Percentiles rank a stretch among this genome's conserved stretches.
These are phyloP conservation scores for Trachelus stipa DNA, from an alignment of 2,888 invertebrate species.

Conservation along the genomic window DNA sequence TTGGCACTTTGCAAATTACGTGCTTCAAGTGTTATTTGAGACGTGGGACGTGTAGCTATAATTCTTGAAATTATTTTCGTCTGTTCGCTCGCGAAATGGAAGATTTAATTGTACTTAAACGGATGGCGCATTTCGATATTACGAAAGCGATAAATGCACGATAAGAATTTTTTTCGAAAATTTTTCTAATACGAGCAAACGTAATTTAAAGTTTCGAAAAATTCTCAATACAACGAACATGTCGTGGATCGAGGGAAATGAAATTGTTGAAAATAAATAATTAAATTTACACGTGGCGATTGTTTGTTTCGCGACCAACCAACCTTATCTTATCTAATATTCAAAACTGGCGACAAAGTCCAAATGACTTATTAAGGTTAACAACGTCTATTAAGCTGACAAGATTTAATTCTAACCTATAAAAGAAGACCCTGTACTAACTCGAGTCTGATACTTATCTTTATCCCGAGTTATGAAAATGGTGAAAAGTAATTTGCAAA, in stretches of 20 bases:
- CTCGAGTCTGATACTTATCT: not conserved
- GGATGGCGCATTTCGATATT: not conserved
- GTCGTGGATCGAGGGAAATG: not conserved
- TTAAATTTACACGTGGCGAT: too few relatives aligned
- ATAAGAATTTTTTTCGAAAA: not conserved
- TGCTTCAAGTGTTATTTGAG: not conserved
- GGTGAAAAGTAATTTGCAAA: not conserved
- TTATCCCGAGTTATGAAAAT: not conserved
- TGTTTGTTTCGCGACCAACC: too few relatives aligned
- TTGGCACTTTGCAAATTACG: not conserved
- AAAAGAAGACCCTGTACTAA: not conserved
- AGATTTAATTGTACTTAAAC: not conserved
- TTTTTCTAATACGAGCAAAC: not conserved
- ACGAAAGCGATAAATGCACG: not conserved
- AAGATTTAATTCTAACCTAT: not conserved
- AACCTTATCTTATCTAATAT: not conserved
- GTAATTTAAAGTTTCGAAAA: not conserved
- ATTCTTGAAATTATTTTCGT: not conserved
- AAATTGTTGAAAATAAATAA: not conserved
- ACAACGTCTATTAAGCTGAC: not conserved
- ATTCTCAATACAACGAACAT: not conserved
- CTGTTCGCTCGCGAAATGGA: not conserved
- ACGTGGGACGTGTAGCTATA: not conserved
- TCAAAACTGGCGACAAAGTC: not conserved
- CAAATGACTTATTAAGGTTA: not conserved